Percentiles rank a stretch among this genome's conserved stretches.
These are phyloP conservation scores for Sesamia nonagrioides DNA, from an alignment of 1,140 invertebrate genomes.

Conservation along the genomic window DNA sequence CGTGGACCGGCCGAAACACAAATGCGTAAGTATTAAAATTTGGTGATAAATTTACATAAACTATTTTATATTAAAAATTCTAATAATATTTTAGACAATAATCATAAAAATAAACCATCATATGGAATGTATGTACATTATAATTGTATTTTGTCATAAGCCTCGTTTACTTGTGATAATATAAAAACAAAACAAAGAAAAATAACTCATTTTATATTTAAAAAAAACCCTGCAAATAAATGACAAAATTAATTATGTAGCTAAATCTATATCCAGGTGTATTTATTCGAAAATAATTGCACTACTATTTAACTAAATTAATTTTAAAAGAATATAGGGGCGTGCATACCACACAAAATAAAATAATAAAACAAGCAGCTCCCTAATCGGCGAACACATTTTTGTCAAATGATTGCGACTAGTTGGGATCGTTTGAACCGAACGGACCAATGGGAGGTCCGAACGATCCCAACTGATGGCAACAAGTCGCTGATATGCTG, in stretches of 20 bases:
- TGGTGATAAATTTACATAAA: constrained; percentile 38
- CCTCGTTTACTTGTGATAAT: constrained; percentile 36
- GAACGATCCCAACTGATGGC: no score
- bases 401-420: no score
- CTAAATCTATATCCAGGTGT: not conserved
- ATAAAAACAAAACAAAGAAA: constrained; percentile 14
- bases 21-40: constrained; percentile 28
- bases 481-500: no score
- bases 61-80: constrained; percentile 28
- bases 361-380: no score
- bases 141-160: constrained; percentile 26
- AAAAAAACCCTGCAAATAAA: not conserved
- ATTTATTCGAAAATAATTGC: not conserved
- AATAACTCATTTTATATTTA: not conserved
- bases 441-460: no score
- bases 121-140: constrained; percentile 43
- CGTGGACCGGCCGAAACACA: constrained; percentile 12
- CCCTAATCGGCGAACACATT: no score
- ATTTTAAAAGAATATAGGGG: not conserved
- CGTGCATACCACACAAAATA: no score
- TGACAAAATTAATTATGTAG: not conserved
- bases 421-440: no score
- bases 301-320: not conserved
- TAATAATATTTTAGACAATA: constrained; percentile 10
- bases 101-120: constrained; percentile 25